Evolutionary conservation across 2,113 vertebrate genomes (phyloP), one percentile per base, ranked within the genome.

Genomic region (Gyps fulvus): DNA sequence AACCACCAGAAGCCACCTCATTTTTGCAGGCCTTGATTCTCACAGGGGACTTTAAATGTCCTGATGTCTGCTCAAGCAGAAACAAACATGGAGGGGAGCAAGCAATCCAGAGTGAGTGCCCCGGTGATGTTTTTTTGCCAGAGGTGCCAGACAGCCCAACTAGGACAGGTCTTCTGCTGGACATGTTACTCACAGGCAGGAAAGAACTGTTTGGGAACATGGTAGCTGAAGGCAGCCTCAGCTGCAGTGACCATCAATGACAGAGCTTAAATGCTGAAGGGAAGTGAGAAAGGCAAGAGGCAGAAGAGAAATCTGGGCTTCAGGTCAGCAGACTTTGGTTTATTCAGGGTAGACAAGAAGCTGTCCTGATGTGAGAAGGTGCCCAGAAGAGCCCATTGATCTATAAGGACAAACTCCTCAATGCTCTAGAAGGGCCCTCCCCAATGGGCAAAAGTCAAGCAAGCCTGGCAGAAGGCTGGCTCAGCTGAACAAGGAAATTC

Each of bases 401-500:
- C 74, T 45, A 0, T 5, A 70, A 62, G 19, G 34, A 85, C n/a
- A 81, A 82, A 70, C 13, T 38, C 70, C 11, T 43, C 26, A 66
- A 6, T 32, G 70, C 34, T 61, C 70, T n/a, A 11, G 14, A 82
- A 54, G 14, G 6, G 27, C 43, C 62, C 8, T 83, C 19, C 16
- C 21, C 32, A 62, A 31, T 0, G 3, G 15, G 34, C 31, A n/a
- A 3, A 72, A 58, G 55, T 31, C 0, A 1, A 72, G 58, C 2
- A 8, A 58, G 27, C 17, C 67, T 58, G 22, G 63, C 63, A 92
- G 63, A 59, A 87, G 36, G 50, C 19, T 52, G 17, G 29, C 23
- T 76, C 26, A 87, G 45, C 65, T 87, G 26, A 83, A 83, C 27
- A 47, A 11, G 29, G 49, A 88, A 31, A 43, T 82, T 32, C 0